phyloP scores from a whole-genome alignment of 2,888 invertebrate species.

The Drosophila planitibia region DNA sequence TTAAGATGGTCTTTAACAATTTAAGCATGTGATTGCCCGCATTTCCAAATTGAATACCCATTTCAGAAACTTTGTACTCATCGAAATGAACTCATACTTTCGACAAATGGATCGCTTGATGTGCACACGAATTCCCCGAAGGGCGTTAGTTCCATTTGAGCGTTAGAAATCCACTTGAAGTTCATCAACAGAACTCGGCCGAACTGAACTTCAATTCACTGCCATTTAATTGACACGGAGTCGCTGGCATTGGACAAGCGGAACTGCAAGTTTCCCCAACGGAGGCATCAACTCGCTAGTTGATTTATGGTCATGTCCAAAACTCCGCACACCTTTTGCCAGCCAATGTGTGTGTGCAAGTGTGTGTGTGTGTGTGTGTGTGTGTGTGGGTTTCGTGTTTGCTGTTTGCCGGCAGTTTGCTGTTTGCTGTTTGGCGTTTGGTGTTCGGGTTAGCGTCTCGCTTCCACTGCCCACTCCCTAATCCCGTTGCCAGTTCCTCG shows the following conservation, averaged over 20 bases:
- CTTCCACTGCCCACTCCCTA: neutral
- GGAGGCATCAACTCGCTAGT: slow-evolving; percentile 50
- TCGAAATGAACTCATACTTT: slow-evolving; percentile 1
- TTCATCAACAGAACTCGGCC: slow-evolving; percentile 26
- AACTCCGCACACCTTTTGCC: slow-evolving; percentile 66
- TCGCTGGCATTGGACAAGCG: slow-evolving; percentile 54
- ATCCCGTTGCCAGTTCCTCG: slow-evolving; percentile 11
- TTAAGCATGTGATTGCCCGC: neutral
- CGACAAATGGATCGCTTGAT: slow-evolving; percentile 1
- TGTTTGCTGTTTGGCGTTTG: slow-evolving; percentile 13
- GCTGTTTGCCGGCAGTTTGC: slow-evolving; percentile 40
- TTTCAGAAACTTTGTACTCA: neutral
- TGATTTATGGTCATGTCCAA: slow-evolving; percentile 75
- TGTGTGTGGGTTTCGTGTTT: slow-evolving; percentile 18
- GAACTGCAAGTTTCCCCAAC: slow-evolving; percentile 55
- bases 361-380: slow-evolving; percentile 21
- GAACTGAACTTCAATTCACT: slow-evolving; percentile 32
- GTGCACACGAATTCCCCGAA: slow-evolving; percentile 24
- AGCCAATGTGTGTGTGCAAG: neutral
- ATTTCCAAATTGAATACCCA: neutral
- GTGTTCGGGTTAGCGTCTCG: slow-evolving; percentile 5
- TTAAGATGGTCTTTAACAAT: neutral
- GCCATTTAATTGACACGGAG: slow-evolving; percentile 57
- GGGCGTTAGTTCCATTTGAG: slow-evolving; percentile 21
- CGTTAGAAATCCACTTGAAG: slow-evolving; percentile 26